Conservation (phyloP, 2,113 vertebrate species). For the Vulpes vulpes region DNA sequence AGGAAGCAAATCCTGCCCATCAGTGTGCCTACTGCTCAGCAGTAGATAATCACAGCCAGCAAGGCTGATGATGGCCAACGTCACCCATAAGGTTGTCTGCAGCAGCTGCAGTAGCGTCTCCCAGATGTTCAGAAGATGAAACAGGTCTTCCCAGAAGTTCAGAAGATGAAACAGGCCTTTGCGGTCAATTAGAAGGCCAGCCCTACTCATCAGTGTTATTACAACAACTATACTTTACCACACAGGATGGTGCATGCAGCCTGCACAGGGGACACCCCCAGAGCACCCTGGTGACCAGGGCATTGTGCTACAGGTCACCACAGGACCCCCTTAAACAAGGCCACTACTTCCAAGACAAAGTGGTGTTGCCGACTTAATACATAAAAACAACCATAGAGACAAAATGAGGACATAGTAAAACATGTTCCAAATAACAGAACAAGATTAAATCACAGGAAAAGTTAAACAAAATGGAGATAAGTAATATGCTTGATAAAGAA, state of each 20-base stretch:
- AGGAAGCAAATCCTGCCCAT: not conserved
- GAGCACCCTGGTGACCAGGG: not conserved
- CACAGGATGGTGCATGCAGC: not conserved
- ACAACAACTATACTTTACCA: not conserved
- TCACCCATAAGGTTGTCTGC: not conserved
- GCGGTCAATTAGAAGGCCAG: not conserved
- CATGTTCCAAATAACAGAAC: not conserved
- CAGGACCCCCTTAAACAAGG: not conserved
- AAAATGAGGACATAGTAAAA: not conserved
- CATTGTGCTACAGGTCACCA: not conserved
- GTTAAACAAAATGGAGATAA: not conserved
- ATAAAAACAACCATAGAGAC: not conserved
- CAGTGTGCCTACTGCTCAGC: not conserved
- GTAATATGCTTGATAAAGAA: not conserved
- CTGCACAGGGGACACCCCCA: not conserved
- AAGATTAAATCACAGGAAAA: not conserved
- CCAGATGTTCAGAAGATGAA: not conserved
- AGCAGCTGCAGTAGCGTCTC: not conserved
- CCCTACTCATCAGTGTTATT: not conserved
- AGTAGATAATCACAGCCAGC: not conserved
- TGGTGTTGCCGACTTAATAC: not conserved
- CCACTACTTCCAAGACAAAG: not conserved
- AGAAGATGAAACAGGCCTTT: not conserved
- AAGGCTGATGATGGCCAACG: not conserved
- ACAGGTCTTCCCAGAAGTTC: not conserved